Conservation (phyloP, 1,140 invertebrate genomes). For the Kradibia gibbosae region DNA sequence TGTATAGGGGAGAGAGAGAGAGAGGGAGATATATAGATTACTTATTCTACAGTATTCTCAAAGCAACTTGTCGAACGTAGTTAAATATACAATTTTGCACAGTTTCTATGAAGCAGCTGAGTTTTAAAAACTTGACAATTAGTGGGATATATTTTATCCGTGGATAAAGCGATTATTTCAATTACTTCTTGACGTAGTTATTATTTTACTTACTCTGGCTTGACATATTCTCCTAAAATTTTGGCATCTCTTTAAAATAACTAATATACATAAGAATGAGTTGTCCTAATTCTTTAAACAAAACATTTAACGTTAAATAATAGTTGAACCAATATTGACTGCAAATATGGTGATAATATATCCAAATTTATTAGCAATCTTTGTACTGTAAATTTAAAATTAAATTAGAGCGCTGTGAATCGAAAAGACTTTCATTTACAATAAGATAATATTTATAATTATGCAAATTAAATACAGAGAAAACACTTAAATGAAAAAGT, state of each 20-base stretch:
- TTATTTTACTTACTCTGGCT: not conserved
- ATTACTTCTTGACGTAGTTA: not conserved
- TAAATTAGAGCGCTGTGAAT: not conserved
- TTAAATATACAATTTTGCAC: too few relatives aligned
- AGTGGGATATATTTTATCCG: not conserved
- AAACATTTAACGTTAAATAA: not conserved
- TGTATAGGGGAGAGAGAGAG: too few relatives aligned
- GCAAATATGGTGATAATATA: not conserved
- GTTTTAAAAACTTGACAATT: not conserved
- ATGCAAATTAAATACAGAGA: not conserved
- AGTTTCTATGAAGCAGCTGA: too few relatives aligned
- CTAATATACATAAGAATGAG: not conserved
- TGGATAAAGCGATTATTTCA: not conserved
- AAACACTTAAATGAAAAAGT: not conserved
- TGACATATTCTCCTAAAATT: not conserved
- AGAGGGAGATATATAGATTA: too few relatives aligned
- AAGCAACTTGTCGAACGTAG: too few relatives aligned
- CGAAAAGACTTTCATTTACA: not conserved
- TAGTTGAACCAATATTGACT: constrained; percentile 8
- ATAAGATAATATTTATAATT: constrained; percentile 12
- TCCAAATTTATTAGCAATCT: not conserved
- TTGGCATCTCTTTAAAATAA: not conserved
- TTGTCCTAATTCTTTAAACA: not conserved
- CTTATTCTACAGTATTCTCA: too few relatives aligned
- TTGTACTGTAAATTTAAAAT: not conserved